Evolutionary conservation across 2,797 vertebrate genomes (phyloP).

Genomic region (Smutsia gigantea): DNA sequence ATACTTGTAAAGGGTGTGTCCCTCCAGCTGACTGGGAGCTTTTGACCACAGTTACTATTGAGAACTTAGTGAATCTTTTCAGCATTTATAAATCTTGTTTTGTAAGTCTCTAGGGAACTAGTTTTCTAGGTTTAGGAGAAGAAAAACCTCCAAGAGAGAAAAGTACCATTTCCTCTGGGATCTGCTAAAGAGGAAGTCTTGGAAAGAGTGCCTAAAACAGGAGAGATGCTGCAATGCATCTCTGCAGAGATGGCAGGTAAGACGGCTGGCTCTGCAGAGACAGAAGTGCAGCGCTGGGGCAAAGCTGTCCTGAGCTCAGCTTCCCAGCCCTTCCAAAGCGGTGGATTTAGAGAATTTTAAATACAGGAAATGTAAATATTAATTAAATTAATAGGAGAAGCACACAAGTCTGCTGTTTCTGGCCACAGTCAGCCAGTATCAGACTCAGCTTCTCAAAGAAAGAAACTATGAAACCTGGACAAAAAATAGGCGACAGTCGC

Average conservation of each 20-base stretch:
- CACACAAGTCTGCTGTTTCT: fast-evolving
- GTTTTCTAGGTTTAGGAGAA: not conserved
- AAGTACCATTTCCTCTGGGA: not conserved
- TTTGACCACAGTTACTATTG: not conserved
- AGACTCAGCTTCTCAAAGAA: not conserved
- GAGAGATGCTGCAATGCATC: fast-evolving
- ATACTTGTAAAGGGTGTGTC: fast-evolving
- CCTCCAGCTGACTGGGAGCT: fast-evolving
- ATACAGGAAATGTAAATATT: not conserved
- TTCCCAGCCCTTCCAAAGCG: not conserved
- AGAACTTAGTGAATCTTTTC: not conserved
- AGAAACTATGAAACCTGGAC: not conserved
- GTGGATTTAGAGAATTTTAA: not conserved
- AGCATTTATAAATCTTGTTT: not conserved
- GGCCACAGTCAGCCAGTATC: fast-evolving
- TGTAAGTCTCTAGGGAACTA: not conserved
- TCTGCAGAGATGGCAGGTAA: too few relatives aligned
- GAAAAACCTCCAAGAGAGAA: not conserved
- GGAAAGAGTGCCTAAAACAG: fast-evolving
- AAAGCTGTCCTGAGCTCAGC: too few relatives aligned
- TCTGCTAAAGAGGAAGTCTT: fast-evolving
- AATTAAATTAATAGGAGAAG: not conserved
- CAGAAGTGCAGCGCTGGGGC: not conserved
- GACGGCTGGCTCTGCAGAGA: too few relatives aligned
- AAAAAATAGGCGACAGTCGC: fast-evolving